Conservation (phyloP, 1,140 invertebrate genomes). For the Panulirus ornatus region DNA sequence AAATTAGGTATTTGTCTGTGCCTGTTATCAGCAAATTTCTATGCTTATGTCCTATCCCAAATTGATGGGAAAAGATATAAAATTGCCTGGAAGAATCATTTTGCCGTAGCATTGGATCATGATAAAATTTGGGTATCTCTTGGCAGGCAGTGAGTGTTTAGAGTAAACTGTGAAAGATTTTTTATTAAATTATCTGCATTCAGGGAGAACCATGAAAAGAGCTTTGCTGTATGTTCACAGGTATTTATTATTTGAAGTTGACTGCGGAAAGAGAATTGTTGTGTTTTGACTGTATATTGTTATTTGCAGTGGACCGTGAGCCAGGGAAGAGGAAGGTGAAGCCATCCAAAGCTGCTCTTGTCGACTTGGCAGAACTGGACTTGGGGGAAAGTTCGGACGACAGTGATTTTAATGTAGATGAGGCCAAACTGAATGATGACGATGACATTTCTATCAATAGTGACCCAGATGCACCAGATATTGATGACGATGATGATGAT, state of each 20-base stretch:
- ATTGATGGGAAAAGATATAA: too few relatives aligned
- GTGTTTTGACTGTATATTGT: slow-evolving; percentile 10
- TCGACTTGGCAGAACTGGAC: slow-evolving; percentile 90
- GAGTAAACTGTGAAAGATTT: too few relatives aligned
- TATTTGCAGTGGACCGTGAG: slow-evolving; percentile 87
- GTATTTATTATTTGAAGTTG: background rate
- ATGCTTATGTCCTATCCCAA: too few relatives aligned
- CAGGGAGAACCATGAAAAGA: too few relatives aligned
- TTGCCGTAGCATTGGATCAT: too few relatives aligned
- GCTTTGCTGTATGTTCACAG: background rate
- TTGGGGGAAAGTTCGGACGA: slow-evolving; percentile 95
- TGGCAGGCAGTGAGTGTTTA: too few relatives aligned
- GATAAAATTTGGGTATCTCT: too few relatives aligned
- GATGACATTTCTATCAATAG: slow-evolving; percentile 76
- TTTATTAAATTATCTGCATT: too few relatives aligned
- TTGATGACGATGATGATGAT: slow-evolving; percentile 78
- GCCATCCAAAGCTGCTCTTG: slow-evolving; percentile 82
- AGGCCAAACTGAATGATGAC: slow-evolving; percentile 86
- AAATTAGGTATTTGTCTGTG: too few relatives aligned
- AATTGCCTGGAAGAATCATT: too few relatives aligned
- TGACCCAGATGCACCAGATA: slow-evolving; percentile 75
- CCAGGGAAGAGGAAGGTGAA: slow-evolving; percentile 92
- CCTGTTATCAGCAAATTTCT: too few relatives aligned
- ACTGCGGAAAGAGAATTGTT: slow-evolving; percentile 8
- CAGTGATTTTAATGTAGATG: slow-evolving; percentile 95